phyloP scores from a whole-genome alignment of 2,113 vertebrate genomes.

The Larimichthys polyactis region DNA sequence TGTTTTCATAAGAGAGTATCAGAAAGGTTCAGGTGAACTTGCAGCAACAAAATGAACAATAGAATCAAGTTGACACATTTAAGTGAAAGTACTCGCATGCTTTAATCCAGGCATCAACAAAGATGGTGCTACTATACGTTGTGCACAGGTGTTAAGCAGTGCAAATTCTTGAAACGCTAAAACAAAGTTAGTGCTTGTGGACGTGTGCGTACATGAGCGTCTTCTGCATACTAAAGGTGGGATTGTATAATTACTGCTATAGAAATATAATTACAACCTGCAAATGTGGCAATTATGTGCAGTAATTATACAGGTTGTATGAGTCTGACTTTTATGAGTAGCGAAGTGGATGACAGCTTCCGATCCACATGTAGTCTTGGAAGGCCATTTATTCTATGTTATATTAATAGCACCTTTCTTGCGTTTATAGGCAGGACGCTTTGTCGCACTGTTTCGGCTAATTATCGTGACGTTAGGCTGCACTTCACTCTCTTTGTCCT shows the following conservation, averaged over 20 bases:
- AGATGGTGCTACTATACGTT: background rate
- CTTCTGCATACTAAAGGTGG: constrained; percentile 42
- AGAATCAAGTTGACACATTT: too few relatives aligned
- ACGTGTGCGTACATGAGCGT: background rate
- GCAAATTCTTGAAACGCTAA: background rate
- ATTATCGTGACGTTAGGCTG: constrained; percentile 39
- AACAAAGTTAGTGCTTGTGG: background rate
- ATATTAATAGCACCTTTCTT: constrained; percentile 55
- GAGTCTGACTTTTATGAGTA: constrained; percentile 43
- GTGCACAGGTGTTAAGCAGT: background rate
- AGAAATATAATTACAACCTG: constrained; percentile 66
- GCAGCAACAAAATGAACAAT: background rate
- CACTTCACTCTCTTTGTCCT: constrained; percentile 46
- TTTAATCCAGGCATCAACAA: background rate
- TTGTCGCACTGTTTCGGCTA: constrained; percentile 31
- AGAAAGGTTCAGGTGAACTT: background rate
- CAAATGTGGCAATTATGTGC: constrained; percentile 53
- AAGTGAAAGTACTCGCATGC: background rate
- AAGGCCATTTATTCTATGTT: constrained; percentile 38
- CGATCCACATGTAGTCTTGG: constrained; percentile 21
- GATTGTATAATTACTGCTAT: constrained; percentile 71
- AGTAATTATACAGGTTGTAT: constrained; percentile 63
- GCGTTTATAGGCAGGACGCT: constrained; percentile 32
- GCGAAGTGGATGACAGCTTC: constrained; percentile 35
- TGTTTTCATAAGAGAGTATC: background rate